Percentiles rank a stretch among this genome's conserved stretches.
phyloP scores from a whole-genome alignment of 2,113 vertebrate species.

The Panthera tigris region DNA sequence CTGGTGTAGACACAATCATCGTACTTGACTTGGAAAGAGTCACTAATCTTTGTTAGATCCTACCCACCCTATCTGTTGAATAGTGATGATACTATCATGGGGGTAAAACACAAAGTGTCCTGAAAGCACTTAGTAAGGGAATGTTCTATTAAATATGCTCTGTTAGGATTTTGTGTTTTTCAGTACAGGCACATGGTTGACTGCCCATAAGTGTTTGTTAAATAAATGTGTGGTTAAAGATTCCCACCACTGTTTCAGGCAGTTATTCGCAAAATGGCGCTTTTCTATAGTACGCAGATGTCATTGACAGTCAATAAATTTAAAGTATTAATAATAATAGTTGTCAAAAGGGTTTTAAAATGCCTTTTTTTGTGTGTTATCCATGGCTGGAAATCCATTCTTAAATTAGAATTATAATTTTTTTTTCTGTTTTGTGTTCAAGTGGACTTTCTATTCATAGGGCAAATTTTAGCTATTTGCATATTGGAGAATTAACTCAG shows the following conservation, averaged over 20 bases:
- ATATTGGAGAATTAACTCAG: conserved; percentile 29
- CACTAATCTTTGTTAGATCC: background rate
- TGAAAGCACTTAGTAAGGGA: background rate
- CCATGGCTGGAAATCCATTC: background rate
- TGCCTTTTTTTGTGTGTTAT: background rate
- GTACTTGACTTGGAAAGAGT: background rate
- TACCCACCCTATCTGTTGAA: background rate
- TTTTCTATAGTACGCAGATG: background rate
- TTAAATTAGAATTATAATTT: background rate
- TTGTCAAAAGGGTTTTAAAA: conserved; percentile 44
- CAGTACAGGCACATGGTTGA: background rate
- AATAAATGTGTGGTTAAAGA: conserved; percentile 18
- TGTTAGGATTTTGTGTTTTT: background rate
- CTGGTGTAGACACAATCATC: background rate
- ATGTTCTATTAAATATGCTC: background rate
- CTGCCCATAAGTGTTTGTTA: background rate
- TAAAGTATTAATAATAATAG: conserved; percentile 22
- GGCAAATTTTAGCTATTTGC: background rate
- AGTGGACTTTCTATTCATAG: conserved; percentile 28
- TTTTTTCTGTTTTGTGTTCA: conserved; percentile 35
- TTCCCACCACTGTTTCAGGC: background rate
- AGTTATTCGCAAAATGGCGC: conserved; percentile 37
- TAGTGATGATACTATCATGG: background rate
- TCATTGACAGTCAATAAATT: conserved; percentile 34
- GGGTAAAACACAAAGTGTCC: background rate